Evolutionary conservation across 2,888 invertebrate genomes (phyloP), one percentile per base, ranked within the genome.

Genomic region (Halictus quadricinctus): DNA sequence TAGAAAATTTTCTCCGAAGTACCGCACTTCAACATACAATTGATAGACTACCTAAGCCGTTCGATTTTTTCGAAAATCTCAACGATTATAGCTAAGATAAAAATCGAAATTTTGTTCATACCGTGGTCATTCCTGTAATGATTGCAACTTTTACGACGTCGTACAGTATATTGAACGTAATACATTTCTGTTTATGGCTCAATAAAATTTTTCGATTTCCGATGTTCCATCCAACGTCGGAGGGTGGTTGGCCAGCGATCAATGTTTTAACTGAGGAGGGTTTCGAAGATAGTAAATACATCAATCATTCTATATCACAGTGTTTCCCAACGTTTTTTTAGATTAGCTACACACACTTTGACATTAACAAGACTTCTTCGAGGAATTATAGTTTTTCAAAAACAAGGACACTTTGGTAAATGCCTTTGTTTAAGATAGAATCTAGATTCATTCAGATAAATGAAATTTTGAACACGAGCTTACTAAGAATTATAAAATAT

Each of bases 141-240:
- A 25, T 29, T 15, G 25, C 64, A 64, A 64, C 0, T 64, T 64
- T 64, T 29, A 64, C 15, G 64, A 29, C 29, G 15, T 29, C 64
- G 64, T 29, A 29, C 25, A 5, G 6, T 64, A 29, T 64, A 64
- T 64, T 29, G 64, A 29, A 64, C 29, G 25, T 29, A 64, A 64
- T 29, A 64, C 29, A 29, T 29, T 64, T 64, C 64, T 64, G 25
- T 64, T 64, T 64, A 64, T 64, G 64, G 15, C 29, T 64, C 64
- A 64, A 64, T 64, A 64, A 64, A 64, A 64, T 15, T 64, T 64
- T 64, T 64, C 64, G 64, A 64, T 64, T 64, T 64, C 64, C 64
- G 64, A 64, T 64, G 64, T 64, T 64, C 64, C 25, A 60, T 25
- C 60, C 6, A 15, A 15, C 15, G 60, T 15, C 60, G 25, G 29